Evolutionary conservation across 2,797 vertebrate genomes (phyloP), one percentile per base, ranked within the genome.

Genomic region (Onychomys leucogaster): DNA sequence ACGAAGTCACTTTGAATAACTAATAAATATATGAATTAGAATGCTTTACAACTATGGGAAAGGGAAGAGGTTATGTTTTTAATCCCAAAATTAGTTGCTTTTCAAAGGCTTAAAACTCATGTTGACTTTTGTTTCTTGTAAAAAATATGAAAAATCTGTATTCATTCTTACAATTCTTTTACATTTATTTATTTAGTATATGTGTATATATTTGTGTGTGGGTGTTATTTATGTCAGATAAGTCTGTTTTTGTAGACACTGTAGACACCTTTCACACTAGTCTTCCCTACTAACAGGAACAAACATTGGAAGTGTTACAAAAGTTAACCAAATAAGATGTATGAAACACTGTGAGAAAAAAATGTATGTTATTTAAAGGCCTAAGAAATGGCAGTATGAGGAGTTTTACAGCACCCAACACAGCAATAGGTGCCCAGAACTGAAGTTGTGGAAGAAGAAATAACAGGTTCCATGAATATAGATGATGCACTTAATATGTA

Each of bases 51-150:
- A 34, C 71, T 73, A 73, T 65, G 12, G 21, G 59, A 41, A 49
- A 76, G 67, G 81, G 27, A 52, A 49, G 10, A 75, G 61, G 8
- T 19, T 46, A 49, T 89, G 11, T n/a, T 86, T 86, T 2, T 85
- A 63, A 63, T n/a, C 52, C 63, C 94, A 52, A 93, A 92, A 86
- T 37, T 82, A 89, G 63, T 25, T 92, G 14, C 37, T 91, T 94
- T 73, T 77, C 59, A 63, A 19, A 89, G 12, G 10, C 89, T 89
- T n/a, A 89, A 86, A 94, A 71, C 63, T n/a, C 29, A 49, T 83
- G 3, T 85, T 75, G 81, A 82, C 29, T 69, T 94, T 78, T 91
- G 10, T 88, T 67, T 89, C 37, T 14, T 63, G 32, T 49, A 63
- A 63, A 77, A 37, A 55, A 1, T 10, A 37, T 14, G 27, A 46